Conservation (phyloP, 2,113 vertebrate genomes). For the Odontophorus gujanensis region DNA sequence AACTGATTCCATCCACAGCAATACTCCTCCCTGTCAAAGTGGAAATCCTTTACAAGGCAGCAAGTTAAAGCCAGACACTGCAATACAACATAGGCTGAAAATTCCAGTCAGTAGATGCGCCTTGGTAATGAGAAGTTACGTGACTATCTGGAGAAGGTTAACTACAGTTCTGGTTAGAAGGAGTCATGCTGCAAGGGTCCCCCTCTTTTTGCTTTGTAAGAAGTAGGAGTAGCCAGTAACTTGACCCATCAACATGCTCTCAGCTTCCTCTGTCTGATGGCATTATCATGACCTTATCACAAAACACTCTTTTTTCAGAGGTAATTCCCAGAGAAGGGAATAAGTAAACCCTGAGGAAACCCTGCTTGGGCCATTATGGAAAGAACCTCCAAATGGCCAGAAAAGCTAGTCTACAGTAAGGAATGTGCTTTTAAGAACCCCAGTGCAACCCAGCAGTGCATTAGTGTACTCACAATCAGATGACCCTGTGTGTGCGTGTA, state of each 20-base stretch:
- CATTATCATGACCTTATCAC: background rate
- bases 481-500: conserved; percentile 90
- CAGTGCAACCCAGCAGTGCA: background rate
- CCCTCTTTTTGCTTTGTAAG: background rate
- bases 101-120: background rate
- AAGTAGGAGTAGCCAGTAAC: background rate
- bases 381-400: background rate
- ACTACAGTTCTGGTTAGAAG: background rate
- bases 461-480: conserved; percentile 93
- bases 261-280: background rate
- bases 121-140: background rate
- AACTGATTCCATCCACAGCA: background rate
- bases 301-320: background rate
- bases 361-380: background rate
- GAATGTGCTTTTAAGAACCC: background rate
- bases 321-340: background rate
- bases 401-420: background rate
- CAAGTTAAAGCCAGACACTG: background rate
- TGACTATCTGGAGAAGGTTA: background rate
- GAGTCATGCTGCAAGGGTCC: background rate
- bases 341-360: background rate
- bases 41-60: background rate
- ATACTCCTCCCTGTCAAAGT: fast-evolving
- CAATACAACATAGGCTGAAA: background rate
- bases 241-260: background rate